Evolutionary conservation across 1,140 invertebrate species (phyloP).

Genomic region (Pseudomyrmex flavicornis): DNA sequence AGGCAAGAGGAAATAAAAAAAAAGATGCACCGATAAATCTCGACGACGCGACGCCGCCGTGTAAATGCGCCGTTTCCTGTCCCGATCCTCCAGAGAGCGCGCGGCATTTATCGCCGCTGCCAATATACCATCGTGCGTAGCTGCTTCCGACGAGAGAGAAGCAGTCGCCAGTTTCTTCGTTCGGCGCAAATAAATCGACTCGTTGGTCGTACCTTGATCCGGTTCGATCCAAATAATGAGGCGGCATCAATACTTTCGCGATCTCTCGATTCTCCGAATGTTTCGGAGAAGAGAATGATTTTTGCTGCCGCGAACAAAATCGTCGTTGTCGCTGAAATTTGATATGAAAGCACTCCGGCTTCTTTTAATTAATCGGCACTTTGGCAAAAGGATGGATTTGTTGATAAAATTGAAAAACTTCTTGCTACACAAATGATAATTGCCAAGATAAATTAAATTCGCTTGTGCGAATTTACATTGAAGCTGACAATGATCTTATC

Average conservation of each 20-base stretch:
- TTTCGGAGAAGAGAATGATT: not conserved
- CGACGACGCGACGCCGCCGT: constrained; percentile 48
- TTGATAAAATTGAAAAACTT: too few species aligned
- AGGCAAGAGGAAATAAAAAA: constrained; percentile 17
- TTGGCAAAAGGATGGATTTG: not conserved
- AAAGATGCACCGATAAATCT: constrained; percentile 55
- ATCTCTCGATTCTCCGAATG: not conserved
- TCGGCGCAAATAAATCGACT: constrained; percentile 40
- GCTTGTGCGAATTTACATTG: too few species aligned
- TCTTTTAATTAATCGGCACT: constrained; percentile 1
- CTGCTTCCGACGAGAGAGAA: constrained; percentile 31
- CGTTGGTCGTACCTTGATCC: not conserved
- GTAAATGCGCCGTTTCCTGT: constrained; percentile 57
- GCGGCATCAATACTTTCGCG: constrained; percentile 26
- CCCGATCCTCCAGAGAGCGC: constrained; percentile 40
- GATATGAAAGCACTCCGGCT: not conserved
- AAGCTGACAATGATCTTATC: too few species aligned
- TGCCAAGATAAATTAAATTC: not conserved
- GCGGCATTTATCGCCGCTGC: constrained; percentile 49
- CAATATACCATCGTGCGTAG: constrained; percentile 23
- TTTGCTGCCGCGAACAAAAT: not conserved
- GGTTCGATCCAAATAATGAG: constrained; percentile 39
- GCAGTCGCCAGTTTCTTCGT: constrained; percentile 32
- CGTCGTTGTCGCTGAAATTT: not conserved
- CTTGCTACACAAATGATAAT: too few species aligned